These are phyloP conservation scores for Carpatolechia fugitivella DNA, from an alignment of 2,888 invertebrate species.

Conservation along the genomic window DNA sequence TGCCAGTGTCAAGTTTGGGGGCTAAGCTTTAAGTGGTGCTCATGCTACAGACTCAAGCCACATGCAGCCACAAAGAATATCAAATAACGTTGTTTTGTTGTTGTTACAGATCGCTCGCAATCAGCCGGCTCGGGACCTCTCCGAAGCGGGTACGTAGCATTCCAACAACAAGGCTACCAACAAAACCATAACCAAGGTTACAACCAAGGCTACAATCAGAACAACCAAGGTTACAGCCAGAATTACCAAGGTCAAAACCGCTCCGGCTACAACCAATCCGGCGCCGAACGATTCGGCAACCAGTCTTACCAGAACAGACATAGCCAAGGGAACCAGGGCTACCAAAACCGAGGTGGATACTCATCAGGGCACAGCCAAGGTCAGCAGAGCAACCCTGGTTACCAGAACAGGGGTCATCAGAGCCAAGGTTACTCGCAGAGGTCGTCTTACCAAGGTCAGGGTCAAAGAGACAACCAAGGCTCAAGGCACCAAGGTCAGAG, in stretches of 20 bases:
- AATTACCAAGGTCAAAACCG: constrained; percentile 19
- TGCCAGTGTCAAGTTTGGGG: too few species aligned
- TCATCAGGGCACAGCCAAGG: constrained; percentile 25
- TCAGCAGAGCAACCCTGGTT: constrained; percentile 24
- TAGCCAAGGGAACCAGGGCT: constrained; percentile 22
- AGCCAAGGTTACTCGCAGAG: constrained; percentile 28
- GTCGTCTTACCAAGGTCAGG: constrained; percentile 9
- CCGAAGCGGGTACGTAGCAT: constrained; percentile 56
- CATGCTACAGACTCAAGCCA: too few species aligned
- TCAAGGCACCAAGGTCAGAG: constrained; percentile 23
- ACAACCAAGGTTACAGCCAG: constrained; percentile 23
- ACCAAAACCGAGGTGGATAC: constrained; percentile 17
- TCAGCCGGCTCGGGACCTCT: constrained; percentile 59
- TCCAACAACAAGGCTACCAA: constrained; percentile 27
- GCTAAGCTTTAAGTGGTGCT: too few species aligned
- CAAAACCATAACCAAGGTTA: constrained; percentile 24
- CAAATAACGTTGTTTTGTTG: too few species aligned
- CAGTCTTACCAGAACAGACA: constrained; percentile 29
- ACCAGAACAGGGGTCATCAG: constrained; percentile 11
- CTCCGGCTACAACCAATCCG: constrained; percentile 18
- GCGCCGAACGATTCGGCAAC: constrained; percentile 19
- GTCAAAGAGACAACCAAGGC: constrained; percentile 23
- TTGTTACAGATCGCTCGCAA: constrained; percentile 66
- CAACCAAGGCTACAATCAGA: constrained; percentile 30
- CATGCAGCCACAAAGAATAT: too few species aligned